Percentiles rank a stretch among this genome's conserved stretches.
phyloP scores from a whole-genome alignment of 2,113 vertebrate genomes.

The Tamias sibiricus region DNA sequence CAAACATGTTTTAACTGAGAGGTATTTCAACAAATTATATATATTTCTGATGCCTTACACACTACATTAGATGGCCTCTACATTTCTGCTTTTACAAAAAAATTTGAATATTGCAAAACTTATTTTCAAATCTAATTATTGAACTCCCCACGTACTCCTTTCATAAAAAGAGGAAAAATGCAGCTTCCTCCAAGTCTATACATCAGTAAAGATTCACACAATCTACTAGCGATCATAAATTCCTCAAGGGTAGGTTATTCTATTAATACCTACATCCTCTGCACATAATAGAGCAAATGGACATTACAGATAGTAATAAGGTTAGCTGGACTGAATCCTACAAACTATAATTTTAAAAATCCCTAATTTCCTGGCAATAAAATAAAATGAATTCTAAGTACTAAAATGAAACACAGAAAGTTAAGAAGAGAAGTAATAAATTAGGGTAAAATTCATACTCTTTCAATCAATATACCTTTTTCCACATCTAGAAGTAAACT shows the following conservation, averaged over 20 bases:
- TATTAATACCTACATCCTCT: neutral
- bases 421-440: constrained; percentile 17
- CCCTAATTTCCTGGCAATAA: constrained; percentile 26
- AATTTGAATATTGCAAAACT: neutral
- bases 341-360: neutral
- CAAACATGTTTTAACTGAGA: constrained; percentile 27
- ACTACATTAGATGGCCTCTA: neutral
- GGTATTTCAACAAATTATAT: constrained; percentile 5
- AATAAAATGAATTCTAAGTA: constrained; percentile 33
- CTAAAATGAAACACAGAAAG: constrained; percentile 41
- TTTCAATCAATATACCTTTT: neutral
- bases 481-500: neutral
- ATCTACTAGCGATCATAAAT: neutral
- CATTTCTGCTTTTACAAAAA: constrained; percentile 17
- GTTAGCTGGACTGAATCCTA: neutral
- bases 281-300: neutral
- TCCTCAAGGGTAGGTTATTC: neutral
- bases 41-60: neutral
- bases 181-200: neutral
- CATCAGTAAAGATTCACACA: neutral
- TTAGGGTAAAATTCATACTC: constrained; percentile 2
- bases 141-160: neutral
- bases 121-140: constrained; percentile 1
- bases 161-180: neutral
- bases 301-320: neutral